Conservation (phyloP, 2,888 invertebrate genomes). For the Philopedon plagiatum region DNA sequence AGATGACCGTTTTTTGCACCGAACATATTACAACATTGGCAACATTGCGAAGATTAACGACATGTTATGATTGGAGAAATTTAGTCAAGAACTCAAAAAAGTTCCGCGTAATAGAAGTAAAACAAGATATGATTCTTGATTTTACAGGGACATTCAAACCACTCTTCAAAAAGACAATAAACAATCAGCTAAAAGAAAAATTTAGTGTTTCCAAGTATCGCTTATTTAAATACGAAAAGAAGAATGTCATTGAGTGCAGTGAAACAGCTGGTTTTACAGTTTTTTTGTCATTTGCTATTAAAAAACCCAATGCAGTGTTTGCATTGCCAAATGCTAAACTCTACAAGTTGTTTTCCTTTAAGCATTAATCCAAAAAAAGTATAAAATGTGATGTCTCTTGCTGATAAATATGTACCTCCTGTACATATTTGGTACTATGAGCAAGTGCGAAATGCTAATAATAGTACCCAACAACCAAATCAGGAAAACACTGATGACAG, state of each 20-base stretch:
- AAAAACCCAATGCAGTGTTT: not conserved
- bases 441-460: too few species aligned
- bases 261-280: not conserved
- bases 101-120: not conserved
- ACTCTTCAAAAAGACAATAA: not conserved
- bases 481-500: too few species aligned
- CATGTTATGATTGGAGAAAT: not conserved
- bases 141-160: slow-evolving; percentile 10
- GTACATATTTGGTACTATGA: too few species aligned
- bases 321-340: not conserved
- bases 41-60: too few species aligned
- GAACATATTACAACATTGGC: too few species aligned
- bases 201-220: slow-evolving; percentile 4
- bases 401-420: too few species aligned
- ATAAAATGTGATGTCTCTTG: too few species aligned
- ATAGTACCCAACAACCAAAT: too few species aligned
- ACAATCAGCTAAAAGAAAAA: not conserved
- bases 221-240: slow-evolving; percentile 22
- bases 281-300: not conserved
- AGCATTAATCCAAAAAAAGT: too few species aligned
- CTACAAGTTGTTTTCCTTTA: too few species aligned
- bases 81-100: not conserved
- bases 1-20: too few species aligned
- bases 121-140: slow-evolving; percentile 20
- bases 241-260: slow-evolving; percentile 26